These are phyloP conservation scores for Metallyticus violacea DNA, from an alignment of 2,888 invertebrate genomes.

Conservation along the genomic window DNA sequence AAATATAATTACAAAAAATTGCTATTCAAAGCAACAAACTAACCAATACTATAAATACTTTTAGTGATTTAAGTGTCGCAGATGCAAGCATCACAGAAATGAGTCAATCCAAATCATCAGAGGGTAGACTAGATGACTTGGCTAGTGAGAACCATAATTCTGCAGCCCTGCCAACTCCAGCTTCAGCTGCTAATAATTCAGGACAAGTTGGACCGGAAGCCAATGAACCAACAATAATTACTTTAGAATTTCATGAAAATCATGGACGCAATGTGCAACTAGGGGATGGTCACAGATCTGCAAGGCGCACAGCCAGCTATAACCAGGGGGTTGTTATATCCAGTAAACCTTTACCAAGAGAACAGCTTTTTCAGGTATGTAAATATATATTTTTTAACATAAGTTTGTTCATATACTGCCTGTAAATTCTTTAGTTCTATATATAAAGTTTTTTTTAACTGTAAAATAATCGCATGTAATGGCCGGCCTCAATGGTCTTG, in stretches of 20 bases:
- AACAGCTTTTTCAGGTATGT: slow-evolving; percentile 65
- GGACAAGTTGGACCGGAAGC: background rate
- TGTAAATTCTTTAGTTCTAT: background rate
- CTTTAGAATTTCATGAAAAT: slow-evolving; percentile 69
- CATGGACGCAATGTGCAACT: slow-evolving; percentile 80
- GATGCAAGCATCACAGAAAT: background rate
- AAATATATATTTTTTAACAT: background rate
- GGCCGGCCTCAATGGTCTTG: too few species aligned
- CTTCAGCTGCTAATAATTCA: background rate
- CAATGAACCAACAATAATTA: background rate
- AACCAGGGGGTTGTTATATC: slow-evolving; percentile 77
- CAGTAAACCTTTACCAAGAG: slow-evolving; percentile 62
- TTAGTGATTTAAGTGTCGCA: background rate
- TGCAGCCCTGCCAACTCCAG: background rate
- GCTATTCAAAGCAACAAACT: background rate
- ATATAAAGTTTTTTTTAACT: background rate
- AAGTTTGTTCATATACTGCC: background rate
- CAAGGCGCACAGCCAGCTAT: slow-evolving; percentile 75
- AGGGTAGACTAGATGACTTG: slow-evolving; percentile 32
- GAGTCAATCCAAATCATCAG: slow-evolving; percentile 42
- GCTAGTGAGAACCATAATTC: background rate
- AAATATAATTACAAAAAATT: background rate
- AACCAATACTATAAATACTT: background rate
- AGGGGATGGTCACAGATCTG: slow-evolving; percentile 60
- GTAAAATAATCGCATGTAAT: too few species aligned